phyloP scores from a whole-genome alignment of 1,140 invertebrate species.

The Tenebrio molitor region DNA sequence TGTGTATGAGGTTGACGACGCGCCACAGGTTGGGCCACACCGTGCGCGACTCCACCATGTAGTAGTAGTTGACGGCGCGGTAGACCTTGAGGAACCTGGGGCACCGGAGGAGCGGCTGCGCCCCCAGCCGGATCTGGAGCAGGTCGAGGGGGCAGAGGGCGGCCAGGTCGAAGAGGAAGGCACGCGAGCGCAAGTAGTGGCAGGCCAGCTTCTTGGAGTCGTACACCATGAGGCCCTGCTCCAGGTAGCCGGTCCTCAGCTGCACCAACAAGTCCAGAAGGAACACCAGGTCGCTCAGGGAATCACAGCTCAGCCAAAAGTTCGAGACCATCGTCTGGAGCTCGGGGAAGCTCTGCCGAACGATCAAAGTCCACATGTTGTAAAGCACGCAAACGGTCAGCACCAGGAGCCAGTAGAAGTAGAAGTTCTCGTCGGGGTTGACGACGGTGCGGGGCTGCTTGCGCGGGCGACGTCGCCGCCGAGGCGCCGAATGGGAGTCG shows the following conservation, averaged over 20 bases:
- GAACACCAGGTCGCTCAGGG: slow-evolving; percentile 88
- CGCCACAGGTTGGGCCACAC: slow-evolving; percentile 97
- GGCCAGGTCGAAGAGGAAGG: slow-evolving; percentile 88
- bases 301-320: slow-evolving; percentile 87
- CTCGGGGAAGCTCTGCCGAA: slow-evolving; percentile 93
- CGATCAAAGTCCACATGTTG: slow-evolving; percentile 96
- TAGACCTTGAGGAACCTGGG: slow-evolving; percentile 89
- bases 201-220: slow-evolving; percentile 90
- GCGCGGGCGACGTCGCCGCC: slow-evolving; percentile 74
- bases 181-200: slow-evolving; percentile 88
- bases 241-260: slow-evolving; percentile 94
- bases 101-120: slow-evolving; percentile 85
- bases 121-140: slow-evolving; percentile 84
- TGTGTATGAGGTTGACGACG: slow-evolving; percentile 95
- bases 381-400: slow-evolving; percentile 92
- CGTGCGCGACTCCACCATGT: slow-evolving; percentile 95
- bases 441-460: slow-evolving; percentile 87
- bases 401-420: slow-evolving; percentile 95
- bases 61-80: slow-evolving; percentile 92
- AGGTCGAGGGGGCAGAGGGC: slow-evolving; percentile 90
- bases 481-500: slow-evolving; percentile 70
- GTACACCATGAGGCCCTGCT: slow-evolving; percentile 95
- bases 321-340: slow-evolving; percentile 79
- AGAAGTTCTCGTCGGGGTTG: slow-evolving; percentile 95
- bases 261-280: slow-evolving; percentile 90